Conservation (phyloP, 1,140 invertebrate species). For the Pogonognathellus flavescens region DNA sequence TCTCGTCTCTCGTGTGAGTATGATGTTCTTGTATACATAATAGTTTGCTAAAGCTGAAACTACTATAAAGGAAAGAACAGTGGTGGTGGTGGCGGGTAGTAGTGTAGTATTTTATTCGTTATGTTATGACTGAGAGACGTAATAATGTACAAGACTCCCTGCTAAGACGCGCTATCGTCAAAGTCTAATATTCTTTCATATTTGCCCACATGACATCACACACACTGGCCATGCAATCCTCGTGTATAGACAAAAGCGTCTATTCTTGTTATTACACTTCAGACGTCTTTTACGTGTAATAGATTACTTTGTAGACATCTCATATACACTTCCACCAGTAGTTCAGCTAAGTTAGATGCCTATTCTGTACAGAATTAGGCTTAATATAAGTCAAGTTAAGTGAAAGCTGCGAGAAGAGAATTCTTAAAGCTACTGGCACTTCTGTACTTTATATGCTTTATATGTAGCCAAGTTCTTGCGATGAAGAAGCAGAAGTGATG, state of each 20-base stretch:
- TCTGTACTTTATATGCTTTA: neutral
- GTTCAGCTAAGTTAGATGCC: conserved; percentile 7
- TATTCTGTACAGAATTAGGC: neutral
- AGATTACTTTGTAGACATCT: no score
- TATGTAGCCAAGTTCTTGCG: neutral
- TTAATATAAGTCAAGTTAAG: neutral
- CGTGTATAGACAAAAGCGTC: neutral
- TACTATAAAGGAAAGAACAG: conserved; percentile 26
- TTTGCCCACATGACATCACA: conserved; percentile 1
- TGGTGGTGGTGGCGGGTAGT: neutral
- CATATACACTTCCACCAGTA: neutral
- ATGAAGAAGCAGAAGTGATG: neutral
- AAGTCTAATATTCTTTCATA: conserved; percentile 40
- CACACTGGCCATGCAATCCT: conserved; percentile 18
- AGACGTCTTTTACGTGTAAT: neutral
- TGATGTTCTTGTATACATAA: neutral
- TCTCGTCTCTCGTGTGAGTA: neutral
- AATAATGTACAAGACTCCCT: conserved; percentile 43
- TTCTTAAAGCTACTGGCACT: no score
- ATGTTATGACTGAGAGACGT: neutral
- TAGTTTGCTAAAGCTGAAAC: neutral
- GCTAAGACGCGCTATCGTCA: conserved; percentile 40
- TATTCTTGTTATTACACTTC: neutral
- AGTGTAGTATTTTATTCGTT: neutral
- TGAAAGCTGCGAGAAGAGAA: conserved; percentile 9